Base-by-base conservation (phyloP, 2,797 vertebrate genomes). In the Schizothorax lantsangensis region DNA sequence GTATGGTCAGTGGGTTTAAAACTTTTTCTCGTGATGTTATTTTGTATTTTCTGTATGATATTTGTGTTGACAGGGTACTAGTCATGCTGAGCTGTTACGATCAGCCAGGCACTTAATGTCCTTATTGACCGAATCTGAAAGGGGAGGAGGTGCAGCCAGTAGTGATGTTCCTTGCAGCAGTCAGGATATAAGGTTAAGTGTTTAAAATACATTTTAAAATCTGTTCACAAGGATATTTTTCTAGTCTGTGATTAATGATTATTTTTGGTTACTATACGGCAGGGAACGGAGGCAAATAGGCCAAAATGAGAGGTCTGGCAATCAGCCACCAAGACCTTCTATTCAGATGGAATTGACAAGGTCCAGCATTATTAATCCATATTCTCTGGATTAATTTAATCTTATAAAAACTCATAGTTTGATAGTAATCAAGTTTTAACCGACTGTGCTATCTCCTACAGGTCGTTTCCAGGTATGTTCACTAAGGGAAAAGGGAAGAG, bases 311-410 rank as follows among this genome's bases (percentile, higher is more conserved):
- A 15, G 38, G 69, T 26, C 69, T 36, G 12, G 30, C n/a, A 33
- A 72, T 72, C 69, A 72, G 12, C 69, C 69, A 72, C 38, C 30
- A 72, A 72, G 26, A 72, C 69, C 69, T 72, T 59, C 21, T 59
- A 11, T 72, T 72, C 30, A 72, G 38, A 15, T 72, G 30, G 30
- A 72, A 72, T 33, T 72, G 69, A 72, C 69, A 72, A 72, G 69
- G 69, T 72, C 38, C 69, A 72, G 30, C 30, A 72, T 72, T 72
- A n/a, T n/a, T n/a, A n/a, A n/a, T n/a, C n/a, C n/a, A 38, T 33
- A 72, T 72, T 72, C 69, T 72, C 14, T 72, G 38, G 69, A 72
- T 72, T 72, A 72, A 72, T 40, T 72, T 33, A 38, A 72, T 40
- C n/a, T 72, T 33, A 72, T 33, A 33, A 33, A 72, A 72, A 72